Conservation (phyloP, 2,113 vertebrate genomes). For the Neomonachus schauinslandi region DNA sequence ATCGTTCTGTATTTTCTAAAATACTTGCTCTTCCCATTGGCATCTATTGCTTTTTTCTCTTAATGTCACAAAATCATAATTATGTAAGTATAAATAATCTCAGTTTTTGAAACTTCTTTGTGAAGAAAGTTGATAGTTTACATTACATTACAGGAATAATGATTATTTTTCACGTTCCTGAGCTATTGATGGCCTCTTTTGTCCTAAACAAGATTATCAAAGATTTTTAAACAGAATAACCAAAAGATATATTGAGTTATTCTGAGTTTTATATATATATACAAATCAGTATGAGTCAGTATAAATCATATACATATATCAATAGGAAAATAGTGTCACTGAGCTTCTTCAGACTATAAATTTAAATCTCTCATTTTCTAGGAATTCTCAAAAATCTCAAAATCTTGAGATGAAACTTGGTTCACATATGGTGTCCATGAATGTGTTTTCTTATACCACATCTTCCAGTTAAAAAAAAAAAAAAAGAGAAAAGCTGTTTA, state of each 20-base stretch:
- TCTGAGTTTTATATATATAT: neutral
- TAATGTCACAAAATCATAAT: constrained; percentile 53
- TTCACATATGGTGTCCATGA: constrained; percentile 82
- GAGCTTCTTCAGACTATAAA: constrained; percentile 42
- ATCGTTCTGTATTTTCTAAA: constrained; percentile 72
- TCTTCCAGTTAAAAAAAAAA: constrained; percentile 73
- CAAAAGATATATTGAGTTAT: neutral
- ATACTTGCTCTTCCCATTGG: neutral
- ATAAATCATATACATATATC: neutral
- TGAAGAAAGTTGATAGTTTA: constrained; percentile 71
- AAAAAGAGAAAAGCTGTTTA: constrained; percentile 77
- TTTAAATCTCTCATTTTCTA: constrained; percentile 73
- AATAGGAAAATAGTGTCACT: neutral
- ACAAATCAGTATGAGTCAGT: neutral
- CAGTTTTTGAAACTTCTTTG: constrained; percentile 65
- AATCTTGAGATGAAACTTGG: constrained; percentile 74
- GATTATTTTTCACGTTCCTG: constrained; percentile 59
- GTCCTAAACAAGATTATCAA: constrained; percentile 23
- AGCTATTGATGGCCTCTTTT: constrained; percentile 55
- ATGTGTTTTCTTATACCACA: constrained; percentile 82
- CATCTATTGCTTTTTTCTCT: neutral
- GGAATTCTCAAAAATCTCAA: constrained; percentile 75
- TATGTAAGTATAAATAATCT: constrained; percentile 60
- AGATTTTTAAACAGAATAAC: constrained; percentile 61
- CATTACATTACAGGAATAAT: constrained; percentile 54